These are phyloP conservation scores for Seriola dumerili DNA, from an alignment of 2,113 vertebrate species.

Conservation along the genomic window DNA sequence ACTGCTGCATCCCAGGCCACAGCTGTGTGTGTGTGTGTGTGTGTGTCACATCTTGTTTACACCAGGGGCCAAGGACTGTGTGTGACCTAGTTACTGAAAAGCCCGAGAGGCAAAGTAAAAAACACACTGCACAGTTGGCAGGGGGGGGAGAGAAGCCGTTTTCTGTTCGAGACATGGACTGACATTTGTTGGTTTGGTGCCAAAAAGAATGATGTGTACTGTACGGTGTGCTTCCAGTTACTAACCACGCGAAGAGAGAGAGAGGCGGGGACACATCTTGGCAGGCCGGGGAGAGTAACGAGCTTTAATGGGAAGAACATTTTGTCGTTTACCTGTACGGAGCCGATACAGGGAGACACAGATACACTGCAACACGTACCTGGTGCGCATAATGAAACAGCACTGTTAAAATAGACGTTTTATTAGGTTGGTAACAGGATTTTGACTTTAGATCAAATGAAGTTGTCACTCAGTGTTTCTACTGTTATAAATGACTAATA, in stretches of 20 bases:
- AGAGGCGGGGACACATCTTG: neutral
- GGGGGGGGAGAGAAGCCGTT: neutral
- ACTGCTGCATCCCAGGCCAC: constrained; percentile 49
- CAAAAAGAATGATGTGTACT: neutral
- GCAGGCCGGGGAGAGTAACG: too few relatives aligned
- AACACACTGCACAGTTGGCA: constrained; percentile 5
- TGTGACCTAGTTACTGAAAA: constrained; percentile 76
- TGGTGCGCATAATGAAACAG: neutral
- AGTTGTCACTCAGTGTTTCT: neutral
- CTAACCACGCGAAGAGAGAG: neutral
- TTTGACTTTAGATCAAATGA: neutral
- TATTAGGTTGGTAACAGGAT: neutral
- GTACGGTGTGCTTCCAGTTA: too few relatives aligned
- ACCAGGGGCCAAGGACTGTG: constrained; percentile 62
- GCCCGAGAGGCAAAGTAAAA: constrained; percentile 54
- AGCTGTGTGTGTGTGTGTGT: constrained; percentile 73
- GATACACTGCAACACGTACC: neutral
- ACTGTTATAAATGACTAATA: neutral
- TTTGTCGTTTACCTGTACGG: neutral
- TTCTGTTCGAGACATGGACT: neutral
- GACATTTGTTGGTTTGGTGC: constrained; percentile 2
- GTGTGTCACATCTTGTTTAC: constrained; percentile 77
- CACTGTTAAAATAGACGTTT: neutral
- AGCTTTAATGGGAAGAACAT: too few relatives aligned
- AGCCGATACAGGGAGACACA: neutral